Conservation (phyloP, 2,797 vertebrate genomes). For the Syngnathus rostellatus region DNA sequence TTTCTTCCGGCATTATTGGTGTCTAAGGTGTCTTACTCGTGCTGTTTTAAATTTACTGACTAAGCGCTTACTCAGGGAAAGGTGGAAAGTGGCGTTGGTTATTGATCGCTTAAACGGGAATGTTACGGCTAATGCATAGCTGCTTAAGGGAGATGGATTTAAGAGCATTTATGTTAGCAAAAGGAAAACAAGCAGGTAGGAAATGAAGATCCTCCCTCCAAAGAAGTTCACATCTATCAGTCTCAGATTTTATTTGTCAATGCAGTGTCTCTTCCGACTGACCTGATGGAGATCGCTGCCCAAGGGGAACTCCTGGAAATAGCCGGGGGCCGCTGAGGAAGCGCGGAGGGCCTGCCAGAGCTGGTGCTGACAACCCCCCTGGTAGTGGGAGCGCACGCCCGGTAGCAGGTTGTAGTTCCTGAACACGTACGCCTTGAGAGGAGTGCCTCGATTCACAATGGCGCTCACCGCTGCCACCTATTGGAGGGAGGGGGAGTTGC, state of each 20-base stretch:
- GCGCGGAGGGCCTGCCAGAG: slow-evolving; percentile 90
- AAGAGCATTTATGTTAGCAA: slow-evolving; percentile 40
- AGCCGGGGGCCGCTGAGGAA: slow-evolving; percentile 87
- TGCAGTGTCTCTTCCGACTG: slow-evolving; percentile 4
- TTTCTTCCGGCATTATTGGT: neutral
- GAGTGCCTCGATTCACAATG: slow-evolving; percentile 84
- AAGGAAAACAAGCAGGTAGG: slow-evolving; percentile 45
- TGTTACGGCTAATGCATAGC: slow-evolving; percentile 49
- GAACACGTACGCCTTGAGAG: slow-evolving; percentile 91
- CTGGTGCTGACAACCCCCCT: slow-evolving; percentile 84
- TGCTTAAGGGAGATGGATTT: slow-evolving; percentile 41
- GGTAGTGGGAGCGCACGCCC: slow-evolving; percentile 81
- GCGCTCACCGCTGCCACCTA: slow-evolving; percentile 95
- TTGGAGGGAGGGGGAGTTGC: slow-evolving; percentile 14
- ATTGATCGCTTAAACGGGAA: slow-evolving; percentile 43
- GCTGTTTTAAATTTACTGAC: neutral
- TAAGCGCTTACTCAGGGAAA: slow-evolving; percentile 10
- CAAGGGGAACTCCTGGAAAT: slow-evolving; percentile 86
- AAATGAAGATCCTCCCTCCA: slow-evolving; percentile 25
- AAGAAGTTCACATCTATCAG: slow-evolving; percentile 25
- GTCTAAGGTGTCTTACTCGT: neutral
- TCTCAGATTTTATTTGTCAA: neutral
- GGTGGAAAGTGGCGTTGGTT: slow-evolving; percentile 5
- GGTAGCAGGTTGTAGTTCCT: slow-evolving; percentile 93
- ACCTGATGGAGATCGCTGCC: slow-evolving; percentile 91